phyloP scores from a whole-genome alignment of 2,797 vertebrate genomes.

The Leontopithecus rosalia region DNA sequence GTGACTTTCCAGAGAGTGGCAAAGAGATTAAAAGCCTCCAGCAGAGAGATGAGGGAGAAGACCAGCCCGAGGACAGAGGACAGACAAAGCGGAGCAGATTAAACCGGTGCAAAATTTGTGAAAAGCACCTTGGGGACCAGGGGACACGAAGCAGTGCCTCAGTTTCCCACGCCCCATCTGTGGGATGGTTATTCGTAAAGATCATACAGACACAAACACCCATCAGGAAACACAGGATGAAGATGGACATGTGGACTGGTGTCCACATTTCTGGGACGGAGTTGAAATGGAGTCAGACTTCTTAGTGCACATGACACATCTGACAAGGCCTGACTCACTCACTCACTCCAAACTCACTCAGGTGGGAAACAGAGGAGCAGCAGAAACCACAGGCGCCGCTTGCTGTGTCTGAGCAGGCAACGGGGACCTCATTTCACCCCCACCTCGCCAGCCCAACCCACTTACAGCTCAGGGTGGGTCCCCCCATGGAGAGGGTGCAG shows the following conservation, averaged over 20 bases:
- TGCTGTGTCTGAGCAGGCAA: background rate
- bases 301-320: background rate
- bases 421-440: background rate
- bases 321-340: background rate
- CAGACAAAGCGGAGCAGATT: conserved; percentile 29
- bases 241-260: fast-evolving
- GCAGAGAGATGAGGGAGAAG: background rate
- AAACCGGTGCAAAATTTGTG: background rate
- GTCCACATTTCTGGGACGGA: background rate
- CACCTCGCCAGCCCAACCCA: background rate
- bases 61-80: conserved; percentile 50
- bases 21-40: background rate
- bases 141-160: background rate
- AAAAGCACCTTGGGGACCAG: background rate
- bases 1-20: background rate
- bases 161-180: background rate
- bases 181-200: background rate
- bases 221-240: background rate
- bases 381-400: background rate
- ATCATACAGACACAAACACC: background rate
- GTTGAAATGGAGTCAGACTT: background rate
- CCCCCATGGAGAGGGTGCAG: too few species aligned
- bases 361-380: background rate
- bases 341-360: background rate
- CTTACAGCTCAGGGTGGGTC: background rate